Evolutionary conservation across 2,888 invertebrate genomes (phyloP).

Genomic region (Monochamus alternatus): DNA sequence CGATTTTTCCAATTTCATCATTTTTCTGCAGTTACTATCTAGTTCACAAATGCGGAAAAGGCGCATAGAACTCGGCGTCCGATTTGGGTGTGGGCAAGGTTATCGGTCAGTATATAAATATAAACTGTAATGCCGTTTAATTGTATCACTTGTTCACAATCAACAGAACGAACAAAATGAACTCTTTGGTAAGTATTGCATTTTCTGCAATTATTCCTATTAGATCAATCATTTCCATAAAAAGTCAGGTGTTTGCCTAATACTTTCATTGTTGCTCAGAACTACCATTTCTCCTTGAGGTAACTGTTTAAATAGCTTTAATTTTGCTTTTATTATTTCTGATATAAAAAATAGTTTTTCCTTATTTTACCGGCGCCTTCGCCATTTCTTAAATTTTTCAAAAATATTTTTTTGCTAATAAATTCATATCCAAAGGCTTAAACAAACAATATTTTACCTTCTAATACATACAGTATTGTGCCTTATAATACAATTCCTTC

Average conservation of each 20-base stretch:
- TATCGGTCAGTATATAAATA: constrained; percentile 57
- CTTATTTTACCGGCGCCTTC: constrained; percentile 11
- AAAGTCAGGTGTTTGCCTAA: neutral
- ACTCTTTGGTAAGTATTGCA: constrained; percentile 59
- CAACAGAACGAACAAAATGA: constrained; percentile 58
- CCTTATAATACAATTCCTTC: neutral
- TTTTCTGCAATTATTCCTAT: constrained; percentile 21
- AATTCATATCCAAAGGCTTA: neutral
- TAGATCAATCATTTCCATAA: neutral
- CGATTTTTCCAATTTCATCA: constrained; percentile 40
- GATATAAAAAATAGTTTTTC: neutral
- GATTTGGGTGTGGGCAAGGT: constrained; percentile 62
- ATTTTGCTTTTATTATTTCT: neutral
- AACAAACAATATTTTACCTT: no score
- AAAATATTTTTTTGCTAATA: neutral
- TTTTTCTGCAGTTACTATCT: constrained; percentile 39
- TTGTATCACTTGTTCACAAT: constrained; percentile 60
- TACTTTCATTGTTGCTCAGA: neutral
- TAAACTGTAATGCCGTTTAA: constrained; percentile 48
- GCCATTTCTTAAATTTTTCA: neutral
- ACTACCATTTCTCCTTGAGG: neutral
- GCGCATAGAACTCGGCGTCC: constrained; percentile 48
- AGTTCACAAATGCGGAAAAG: constrained; percentile 48
- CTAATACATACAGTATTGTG: no score
- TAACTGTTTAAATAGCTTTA: neutral